These are phyloP conservation scores for Halictus quadricinctus DNA, from an alignment of 2,888 invertebrate genomes.

Conservation along the genomic window DNA sequence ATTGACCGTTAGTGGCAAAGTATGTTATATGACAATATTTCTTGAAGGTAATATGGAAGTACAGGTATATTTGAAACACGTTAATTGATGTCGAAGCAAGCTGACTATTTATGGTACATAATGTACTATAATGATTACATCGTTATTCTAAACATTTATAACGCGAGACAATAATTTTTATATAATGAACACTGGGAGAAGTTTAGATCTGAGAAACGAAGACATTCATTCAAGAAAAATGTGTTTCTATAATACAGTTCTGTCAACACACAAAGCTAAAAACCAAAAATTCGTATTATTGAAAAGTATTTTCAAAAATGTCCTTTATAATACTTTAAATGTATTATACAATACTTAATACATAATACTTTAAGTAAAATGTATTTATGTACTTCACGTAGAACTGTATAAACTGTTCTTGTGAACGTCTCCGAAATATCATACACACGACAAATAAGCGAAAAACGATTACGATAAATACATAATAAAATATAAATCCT, in stretches of 20 bases:
- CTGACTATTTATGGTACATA: constrained; percentile 29
- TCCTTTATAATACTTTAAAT: neutral
- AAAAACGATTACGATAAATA: neutral
- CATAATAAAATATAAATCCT: constrained; percentile 3
- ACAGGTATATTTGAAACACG: constrained; percentile 23
- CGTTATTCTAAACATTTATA: constrained; percentile 27
- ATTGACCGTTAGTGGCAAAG: constrained; percentile 19
- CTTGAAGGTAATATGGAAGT: constrained; percentile 5
- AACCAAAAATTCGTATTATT: neutral
- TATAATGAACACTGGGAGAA: neutral
- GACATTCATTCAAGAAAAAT: neutral
- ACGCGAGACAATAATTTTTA: neutral
- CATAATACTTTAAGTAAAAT: neutral
- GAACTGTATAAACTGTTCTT: neutral
- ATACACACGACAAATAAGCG: neutral
- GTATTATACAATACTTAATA: neutral
- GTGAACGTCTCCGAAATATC: constrained; percentile 1
- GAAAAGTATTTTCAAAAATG: neutral
- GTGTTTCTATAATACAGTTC: neutral
- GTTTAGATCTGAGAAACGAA: neutral
- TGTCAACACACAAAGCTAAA: neutral
- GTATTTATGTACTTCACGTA: neutral
- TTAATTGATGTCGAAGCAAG: constrained; percentile 30
- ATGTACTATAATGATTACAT: constrained; percentile 27
- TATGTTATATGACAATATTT: neutral